Percentiles rank a stretch among this genome's conserved stretches.
Conservation (phyloP, 1,140 invertebrate species). For the Drosophila repletoides region DNA sequence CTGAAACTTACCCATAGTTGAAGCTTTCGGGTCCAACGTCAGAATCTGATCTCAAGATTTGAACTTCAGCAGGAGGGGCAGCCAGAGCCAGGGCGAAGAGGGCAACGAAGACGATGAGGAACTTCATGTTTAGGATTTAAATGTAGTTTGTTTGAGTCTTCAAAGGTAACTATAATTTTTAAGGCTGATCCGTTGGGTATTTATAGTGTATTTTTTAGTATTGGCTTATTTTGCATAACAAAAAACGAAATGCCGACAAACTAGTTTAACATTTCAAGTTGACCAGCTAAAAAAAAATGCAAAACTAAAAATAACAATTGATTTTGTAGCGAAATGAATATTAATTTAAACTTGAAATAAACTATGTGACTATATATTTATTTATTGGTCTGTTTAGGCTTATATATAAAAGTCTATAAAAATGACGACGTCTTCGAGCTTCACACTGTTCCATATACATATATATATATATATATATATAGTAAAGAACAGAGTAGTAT, state of each 20-base stretch:
- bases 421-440: background rate
- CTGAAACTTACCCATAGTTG: constrained; percentile 78
- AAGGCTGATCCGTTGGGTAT: constrained; percentile 25
- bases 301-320: constrained; percentile 10
- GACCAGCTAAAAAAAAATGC: constrained; percentile 21
- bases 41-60: constrained; percentile 69
- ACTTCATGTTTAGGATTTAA: constrained; percentile 39
- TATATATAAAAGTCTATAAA: constrained; percentile 12
- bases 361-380: background rate
- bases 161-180: constrained; percentile 34
- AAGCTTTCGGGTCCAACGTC: constrained; percentile 82
- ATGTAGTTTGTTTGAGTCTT: constrained; percentile 37
- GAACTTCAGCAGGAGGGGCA: constrained; percentile 33
- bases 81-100: constrained; percentile 59
- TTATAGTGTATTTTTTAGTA: constrained; percentile 31
- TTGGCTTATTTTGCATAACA: constrained; percentile 14
- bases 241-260: constrained; percentile 22
- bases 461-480: background rate
- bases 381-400: background rate
- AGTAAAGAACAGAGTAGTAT: constrained; percentile 16
- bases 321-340: constrained; percentile 30
- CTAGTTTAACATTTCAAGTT: constrained; percentile 13
- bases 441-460: background rate
- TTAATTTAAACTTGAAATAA: constrained; percentile 25
- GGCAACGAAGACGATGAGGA: constrained; percentile 63